phyloP scores from a whole-genome alignment of 2,888 invertebrate species.

The Drosophila kuntzei region DNA sequence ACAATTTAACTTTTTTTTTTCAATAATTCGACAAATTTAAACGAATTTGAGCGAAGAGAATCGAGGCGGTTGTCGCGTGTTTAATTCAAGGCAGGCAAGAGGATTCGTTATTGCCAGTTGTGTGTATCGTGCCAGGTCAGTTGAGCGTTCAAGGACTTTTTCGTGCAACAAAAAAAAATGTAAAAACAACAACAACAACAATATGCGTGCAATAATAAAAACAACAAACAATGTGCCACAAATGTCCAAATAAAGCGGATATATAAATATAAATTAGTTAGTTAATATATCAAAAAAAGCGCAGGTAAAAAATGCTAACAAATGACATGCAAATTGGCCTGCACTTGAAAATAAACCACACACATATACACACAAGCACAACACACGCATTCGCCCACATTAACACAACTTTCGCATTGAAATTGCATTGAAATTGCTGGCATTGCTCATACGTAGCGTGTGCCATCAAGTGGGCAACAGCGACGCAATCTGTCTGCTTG shows the following conservation, averaged over 20 bases:
- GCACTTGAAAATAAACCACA: conserved; percentile 71
- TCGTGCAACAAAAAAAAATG: conserved; percentile 49
- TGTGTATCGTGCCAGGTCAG: conserved; percentile 80
- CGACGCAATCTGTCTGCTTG: conserved; percentile 48
- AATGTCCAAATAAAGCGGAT: conserved; percentile 47
- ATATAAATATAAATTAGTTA: conserved; percentile 30
- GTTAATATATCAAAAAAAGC: conserved; percentile 30
- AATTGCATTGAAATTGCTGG: conserved; percentile 57
- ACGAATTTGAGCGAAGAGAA: conserved; percentile 16
- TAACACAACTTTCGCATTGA: conserved; percentile 16
- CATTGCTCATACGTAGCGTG: conserved; percentile 76
- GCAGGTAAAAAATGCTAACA: conserved; percentile 63
- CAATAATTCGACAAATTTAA: conserved; percentile 20
- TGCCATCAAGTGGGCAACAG: conserved; percentile 68
- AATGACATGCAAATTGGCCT: conserved; percentile 61
- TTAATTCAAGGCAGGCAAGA: conserved; percentile 54
- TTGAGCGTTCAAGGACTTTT: conserved; percentile 81
- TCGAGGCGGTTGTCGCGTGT: conserved; percentile 57
- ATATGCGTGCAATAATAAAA: conserved; percentile 53
- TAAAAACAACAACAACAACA: conserved; percentile 34
- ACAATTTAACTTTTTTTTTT: conserved; percentile 20
- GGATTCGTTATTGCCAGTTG: conserved; percentile 50
- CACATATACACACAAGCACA: conserved; percentile 18
- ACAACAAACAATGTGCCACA: conserved; percentile 31
- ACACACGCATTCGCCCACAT: conserved; percentile 18